A percentile compares a stretch with the other conserved stretches of the same genome.
Conservation (phyloP, 1,140 invertebrate species). For the Zaprionus ghesquierei region DNA sequence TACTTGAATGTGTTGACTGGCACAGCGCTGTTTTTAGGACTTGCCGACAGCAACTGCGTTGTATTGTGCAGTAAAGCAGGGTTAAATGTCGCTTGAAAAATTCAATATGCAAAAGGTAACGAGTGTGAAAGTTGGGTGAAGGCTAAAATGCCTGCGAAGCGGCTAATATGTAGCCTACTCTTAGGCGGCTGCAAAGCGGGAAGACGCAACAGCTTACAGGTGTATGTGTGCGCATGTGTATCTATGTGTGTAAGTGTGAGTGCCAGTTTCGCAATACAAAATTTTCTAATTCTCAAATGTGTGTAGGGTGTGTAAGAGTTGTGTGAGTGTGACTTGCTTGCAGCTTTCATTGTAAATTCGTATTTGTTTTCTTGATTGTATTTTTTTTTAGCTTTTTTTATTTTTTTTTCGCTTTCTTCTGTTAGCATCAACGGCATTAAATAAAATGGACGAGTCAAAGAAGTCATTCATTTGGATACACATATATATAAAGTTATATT, state of each 20-base stretch:
- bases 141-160: neutral
- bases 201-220: slow-evolving; percentile 6
- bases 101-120: neutral
- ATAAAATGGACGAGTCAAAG: slow-evolving; percentile 83
- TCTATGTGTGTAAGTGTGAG: slow-evolving; percentile 15
- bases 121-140: slow-evolving; percentile 28
- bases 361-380: slow-evolving; percentile 17
- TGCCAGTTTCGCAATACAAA: slow-evolving; percentile 7
- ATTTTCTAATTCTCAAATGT: slow-evolving; percentile 4
- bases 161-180: slow-evolving; percentile 32
- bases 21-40: neutral
- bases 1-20: neutral
- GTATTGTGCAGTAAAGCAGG: slow-evolving; percentile 38
- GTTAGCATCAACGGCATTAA: slow-evolving; percentile 82
- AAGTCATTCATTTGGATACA: slow-evolving; percentile 80
- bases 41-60: slow-evolving; percentile 9
- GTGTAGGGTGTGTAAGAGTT: slow-evolving; percentile 21
- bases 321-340: slow-evolving; percentile 47
- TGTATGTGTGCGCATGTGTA: slow-evolving; percentile 1
- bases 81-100: slow-evolving; percentile 32
- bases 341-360: slow-evolving; percentile 44
- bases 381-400: slow-evolving; percentile 57
- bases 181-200: slow-evolving; percentile 16
- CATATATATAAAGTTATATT: slow-evolving; percentile 59
- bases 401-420: slow-evolving; percentile 71